Base-by-base conservation (phyloP, 2,888 invertebrate species). In the Scrobipalpa atriplicella region DNA sequence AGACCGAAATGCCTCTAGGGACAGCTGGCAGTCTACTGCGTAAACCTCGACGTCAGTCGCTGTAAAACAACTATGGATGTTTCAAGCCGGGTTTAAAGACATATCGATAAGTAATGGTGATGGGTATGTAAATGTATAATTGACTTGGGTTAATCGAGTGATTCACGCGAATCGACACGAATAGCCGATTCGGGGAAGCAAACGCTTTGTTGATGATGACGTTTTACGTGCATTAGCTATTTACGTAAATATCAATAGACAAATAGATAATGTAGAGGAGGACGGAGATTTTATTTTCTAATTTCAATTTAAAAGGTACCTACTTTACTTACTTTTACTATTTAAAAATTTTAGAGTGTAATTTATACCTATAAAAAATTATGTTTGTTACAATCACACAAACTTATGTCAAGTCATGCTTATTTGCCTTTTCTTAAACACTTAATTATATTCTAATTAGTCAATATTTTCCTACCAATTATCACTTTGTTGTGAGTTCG, bases 121-220 rank as follows among this genome's bases (percentile, higher is more conserved):
- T 58, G n/a, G 1, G 29, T 29, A 58, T 58, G 47, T 47, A 47
- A 67, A 69, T 66, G 64, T 66, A 67, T 67, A 67, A 67, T 64
- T 51, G 64, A 63, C 29, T 43, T 16, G 36, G 36, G 16, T 9
- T 39, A 39, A 39, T 41, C 18, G 39, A 41, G 61, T 41, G 61
- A 41, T 62, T 68, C 66, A 66, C 64, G 64, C 61, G 61, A 66
- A 68, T 60, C 61, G 58, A 58, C 6, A 47, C 6, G 58, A 58
- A 21, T 56, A 7, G 38, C 16, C 16, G 21, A 21, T 56, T 56
- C 29, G 0, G 13, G 9, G 54, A 56, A 56, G 21, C 54, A 3
- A 13, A 56, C 5, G 10, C 21, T 54, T 56, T 56, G 54, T 56
- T 21, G n/a, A 47, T 47, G n/a, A 47, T 47, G 13, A 47, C 6